These are phyloP conservation scores for Hipposideros larvatus DNA, from an alignment of 2,797 vertebrate species.

Conservation along the genomic window DNA sequence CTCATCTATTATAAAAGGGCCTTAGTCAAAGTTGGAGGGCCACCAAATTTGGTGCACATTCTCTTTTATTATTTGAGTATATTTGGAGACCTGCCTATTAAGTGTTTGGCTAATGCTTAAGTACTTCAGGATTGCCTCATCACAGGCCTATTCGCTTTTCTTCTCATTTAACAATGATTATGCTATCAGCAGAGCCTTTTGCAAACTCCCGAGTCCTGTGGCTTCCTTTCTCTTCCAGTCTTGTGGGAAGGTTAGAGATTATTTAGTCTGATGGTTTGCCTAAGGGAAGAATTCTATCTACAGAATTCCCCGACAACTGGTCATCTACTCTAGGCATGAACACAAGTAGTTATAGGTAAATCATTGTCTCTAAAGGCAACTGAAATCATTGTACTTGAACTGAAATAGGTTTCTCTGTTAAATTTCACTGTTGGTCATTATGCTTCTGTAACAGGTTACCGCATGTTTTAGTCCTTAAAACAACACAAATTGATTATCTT, in stretches of 20 bases:
- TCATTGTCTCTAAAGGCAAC: background rate
- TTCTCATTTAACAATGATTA: background rate
- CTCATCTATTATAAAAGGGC: background rate
- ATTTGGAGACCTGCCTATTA: background rate
- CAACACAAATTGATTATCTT: background rate
- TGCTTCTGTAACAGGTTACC: background rate
- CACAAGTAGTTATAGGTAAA: background rate
- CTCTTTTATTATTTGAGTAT: background rate
- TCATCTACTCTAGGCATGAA: background rate
- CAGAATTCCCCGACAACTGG: background rate
- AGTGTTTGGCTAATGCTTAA: slow-evolving; percentile 5
- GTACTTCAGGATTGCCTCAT: background rate
- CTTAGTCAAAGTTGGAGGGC: background rate
- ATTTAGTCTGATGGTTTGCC: background rate
- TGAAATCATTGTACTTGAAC: background rate
- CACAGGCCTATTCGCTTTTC: background rate
- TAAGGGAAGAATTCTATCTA: background rate
- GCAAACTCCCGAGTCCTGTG: background rate
- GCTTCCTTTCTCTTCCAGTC: background rate
- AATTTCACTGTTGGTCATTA: background rate
- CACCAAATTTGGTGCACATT: background rate
- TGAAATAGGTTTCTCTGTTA: background rate
- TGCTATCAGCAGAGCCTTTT: background rate
- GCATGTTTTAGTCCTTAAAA: background rate
- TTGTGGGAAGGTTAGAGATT: background rate